A percentile compares a stretch with the other conserved stretches of the same genome.
phyloP scores from a whole-genome alignment of 2,797 vertebrate genomes.

The Gadopsis marmoratus region DNA sequence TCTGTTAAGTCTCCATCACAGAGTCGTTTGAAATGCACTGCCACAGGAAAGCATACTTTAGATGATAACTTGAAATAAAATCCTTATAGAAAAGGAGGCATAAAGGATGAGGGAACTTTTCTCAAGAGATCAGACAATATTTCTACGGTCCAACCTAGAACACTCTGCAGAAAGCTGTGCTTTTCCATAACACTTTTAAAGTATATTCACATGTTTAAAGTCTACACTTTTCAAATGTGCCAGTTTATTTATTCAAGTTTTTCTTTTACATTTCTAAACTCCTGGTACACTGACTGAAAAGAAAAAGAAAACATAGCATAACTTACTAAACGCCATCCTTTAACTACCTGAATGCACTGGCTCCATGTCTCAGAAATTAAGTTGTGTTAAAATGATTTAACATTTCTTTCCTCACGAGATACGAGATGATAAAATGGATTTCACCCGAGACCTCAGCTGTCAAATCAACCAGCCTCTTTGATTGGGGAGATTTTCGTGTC shows the following conservation, averaged over 20 bases:
- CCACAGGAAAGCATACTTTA: constrained; percentile 52
- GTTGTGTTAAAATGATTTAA: background rate
- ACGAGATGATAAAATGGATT: background rate
- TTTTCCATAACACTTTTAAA: constrained; percentile 39
- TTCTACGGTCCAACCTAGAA: constrained; percentile 54
- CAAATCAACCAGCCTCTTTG: background rate
- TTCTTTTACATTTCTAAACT: constrained; percentile 17
- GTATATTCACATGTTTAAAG: constrained; percentile 33
- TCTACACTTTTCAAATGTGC: constrained; percentile 15
- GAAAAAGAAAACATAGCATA: background rate
- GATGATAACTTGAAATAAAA: constrained; percentile 66
- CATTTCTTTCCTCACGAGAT: background rate
- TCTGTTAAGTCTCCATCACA: constrained; percentile 56
- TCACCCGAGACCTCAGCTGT: background rate
- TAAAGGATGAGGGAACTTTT: constrained; percentile 52
- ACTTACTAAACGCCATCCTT: background rate
- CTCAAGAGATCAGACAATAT: constrained; percentile 55
- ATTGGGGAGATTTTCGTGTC: background rate
- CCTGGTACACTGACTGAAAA: background rate
- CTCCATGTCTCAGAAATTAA: constrained; percentile 16
- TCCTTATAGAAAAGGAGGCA: constrained; percentile 47
- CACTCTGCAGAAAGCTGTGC: constrained; percentile 27
- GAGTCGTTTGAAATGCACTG: constrained; percentile 62
- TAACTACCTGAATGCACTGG: constrained; percentile 1
- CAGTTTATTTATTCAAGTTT: constrained; percentile 7